Percentiles rank a stretch among this genome's conserved stretches.
Evolutionary conservation across 2,888 invertebrate species (phyloP).

Genomic region (Tinea semifulvella): DNA sequence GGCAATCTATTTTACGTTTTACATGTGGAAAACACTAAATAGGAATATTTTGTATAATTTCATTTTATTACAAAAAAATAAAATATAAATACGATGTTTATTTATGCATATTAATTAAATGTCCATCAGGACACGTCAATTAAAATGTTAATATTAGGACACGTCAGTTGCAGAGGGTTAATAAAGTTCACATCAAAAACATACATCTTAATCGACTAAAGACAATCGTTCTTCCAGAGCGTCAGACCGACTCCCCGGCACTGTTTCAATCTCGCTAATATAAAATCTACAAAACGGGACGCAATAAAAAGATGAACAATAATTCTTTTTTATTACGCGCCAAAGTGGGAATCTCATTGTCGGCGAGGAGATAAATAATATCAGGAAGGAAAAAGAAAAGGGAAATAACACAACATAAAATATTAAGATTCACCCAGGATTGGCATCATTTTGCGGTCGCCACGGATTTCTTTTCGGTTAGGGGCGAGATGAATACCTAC

Average conservation of each 20-base stretch:
- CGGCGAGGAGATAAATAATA: conserved; percentile 63
- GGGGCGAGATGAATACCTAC: conserved; percentile 44
- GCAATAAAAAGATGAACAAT: conserved; percentile 64
- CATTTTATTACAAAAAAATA: no score
- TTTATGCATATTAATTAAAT: no score
- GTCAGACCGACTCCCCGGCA: conserved; percentile 20
- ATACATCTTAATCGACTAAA: conserved; percentile 9
- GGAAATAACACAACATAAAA: conserved; percentile 66
- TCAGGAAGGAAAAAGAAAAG: conserved; percentile 60
- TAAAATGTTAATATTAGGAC: no score
- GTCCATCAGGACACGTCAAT: no score
- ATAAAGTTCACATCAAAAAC: conserved; percentile 5
- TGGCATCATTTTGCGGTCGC: conserved; percentile 63
- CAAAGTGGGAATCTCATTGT: conserved; percentile 67
- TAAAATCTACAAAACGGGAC: conserved; percentile 55
- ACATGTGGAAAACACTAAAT: no score
- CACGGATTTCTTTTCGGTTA: conserved; percentile 42
- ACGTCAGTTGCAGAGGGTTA: no score
- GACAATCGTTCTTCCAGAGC: conserved; percentile 13
- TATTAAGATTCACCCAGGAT: conserved; percentile 66
- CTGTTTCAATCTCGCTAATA: conserved; percentile 50
- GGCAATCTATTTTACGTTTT: no score
- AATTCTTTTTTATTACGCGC: conserved; percentile 65
- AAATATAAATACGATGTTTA: no score
- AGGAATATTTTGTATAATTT: no score